Base-by-base conservation (phyloP, 2,797 vertebrate genomes). In the Pteropus rufus region DNA sequence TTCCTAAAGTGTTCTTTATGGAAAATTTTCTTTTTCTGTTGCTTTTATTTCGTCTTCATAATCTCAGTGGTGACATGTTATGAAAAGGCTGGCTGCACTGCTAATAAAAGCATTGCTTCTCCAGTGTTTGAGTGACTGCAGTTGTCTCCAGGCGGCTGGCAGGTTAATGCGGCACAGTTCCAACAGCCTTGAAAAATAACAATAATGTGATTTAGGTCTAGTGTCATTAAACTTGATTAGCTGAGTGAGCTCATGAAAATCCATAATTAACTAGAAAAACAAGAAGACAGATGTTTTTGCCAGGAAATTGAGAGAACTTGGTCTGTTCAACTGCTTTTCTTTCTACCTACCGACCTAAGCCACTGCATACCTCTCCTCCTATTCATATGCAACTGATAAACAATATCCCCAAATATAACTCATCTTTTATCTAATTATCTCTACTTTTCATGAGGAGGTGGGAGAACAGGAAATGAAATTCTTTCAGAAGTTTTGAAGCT, bases 141-240 rank as follows among this genome's bases (percentile, higher is more conserved):
- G 34, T 86, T 85, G 54, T 93, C 93, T 95, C 75, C 80, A 8
- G 65, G 64, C 90, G 95, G 97, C 91, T 89, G 93, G 95, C 18
- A 16, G 82, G 95, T 96, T 98, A 97, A 94, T 85, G 91, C 31
- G 34, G 94, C 96, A 80, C 93, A 41, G 89, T 96, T 98, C 94
- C 94, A 97, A 81, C 12, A 79, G 97, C 62, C 95, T 97, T 83
- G 73, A 91, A 97, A 98, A 98, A 98, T 87, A 98, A 97, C 96
- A 97, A 96, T 98, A 97, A 98, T 97, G 94, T 58, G 90, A 97
- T 98, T 98, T 97, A 95, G 64, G 89, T 97, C 98, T 97, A 96
- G 89, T 97, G 89, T 97, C 97, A 92, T 98, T 98, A 98, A 98
- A 98, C 93, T 89, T 89, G 89, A 98, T 98, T 98, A 98, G 95